Percentiles rank a stretch among this genome's conserved stretches.
Evolutionary conservation across 2,797 vertebrate genomes (phyloP).

Genomic region (Gastrophryne carolinensis): DNA sequence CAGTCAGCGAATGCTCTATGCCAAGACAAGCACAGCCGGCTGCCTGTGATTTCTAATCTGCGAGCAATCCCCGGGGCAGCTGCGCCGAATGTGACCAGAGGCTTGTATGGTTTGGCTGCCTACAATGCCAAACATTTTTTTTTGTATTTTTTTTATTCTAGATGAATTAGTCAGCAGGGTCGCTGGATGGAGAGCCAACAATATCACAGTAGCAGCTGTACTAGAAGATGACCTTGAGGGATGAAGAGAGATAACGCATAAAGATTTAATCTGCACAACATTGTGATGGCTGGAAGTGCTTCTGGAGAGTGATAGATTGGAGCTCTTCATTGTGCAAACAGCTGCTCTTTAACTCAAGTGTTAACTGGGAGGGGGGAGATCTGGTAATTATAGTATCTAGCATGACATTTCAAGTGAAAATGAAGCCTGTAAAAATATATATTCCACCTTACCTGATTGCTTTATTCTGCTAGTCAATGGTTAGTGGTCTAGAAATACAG

Average conservation of each 20-base stretch:
- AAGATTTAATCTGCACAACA: conserved; percentile 27
- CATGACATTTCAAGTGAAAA: no score
- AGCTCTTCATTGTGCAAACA: conserved; percentile 11
- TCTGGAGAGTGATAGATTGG: conserved; percentile 30
- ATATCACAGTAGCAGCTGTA: conserved; percentile 19
- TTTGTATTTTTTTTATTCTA: conserved; percentile 32
- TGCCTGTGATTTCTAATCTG: conserved; percentile 48
- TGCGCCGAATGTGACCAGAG: conserved; percentile 40
- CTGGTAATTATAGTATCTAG: no score
- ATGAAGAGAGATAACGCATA: conserved; percentile 20
- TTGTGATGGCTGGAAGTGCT: conserved; percentile 11
- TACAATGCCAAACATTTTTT: conserved; percentile 22
- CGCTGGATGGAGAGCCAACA: conserved; percentile 3
- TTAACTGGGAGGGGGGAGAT: no score
- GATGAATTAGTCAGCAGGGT: conserved; percentile 28
- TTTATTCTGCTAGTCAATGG: no score
- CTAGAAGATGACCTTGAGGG: conserved; percentile 4
- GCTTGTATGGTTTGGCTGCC: conserved; percentile 23
- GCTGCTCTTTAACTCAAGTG: neutral
- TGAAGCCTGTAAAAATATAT: no score
- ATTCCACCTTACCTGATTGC: no score
- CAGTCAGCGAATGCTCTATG: conserved; percentile 27
- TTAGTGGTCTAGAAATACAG: no score
- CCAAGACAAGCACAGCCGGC: conserved; percentile 50
- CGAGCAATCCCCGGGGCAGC: conserved; percentile 44